Conservation (phyloP, 2,888 invertebrate species). For the Dicyrtoma fusca region DNA sequence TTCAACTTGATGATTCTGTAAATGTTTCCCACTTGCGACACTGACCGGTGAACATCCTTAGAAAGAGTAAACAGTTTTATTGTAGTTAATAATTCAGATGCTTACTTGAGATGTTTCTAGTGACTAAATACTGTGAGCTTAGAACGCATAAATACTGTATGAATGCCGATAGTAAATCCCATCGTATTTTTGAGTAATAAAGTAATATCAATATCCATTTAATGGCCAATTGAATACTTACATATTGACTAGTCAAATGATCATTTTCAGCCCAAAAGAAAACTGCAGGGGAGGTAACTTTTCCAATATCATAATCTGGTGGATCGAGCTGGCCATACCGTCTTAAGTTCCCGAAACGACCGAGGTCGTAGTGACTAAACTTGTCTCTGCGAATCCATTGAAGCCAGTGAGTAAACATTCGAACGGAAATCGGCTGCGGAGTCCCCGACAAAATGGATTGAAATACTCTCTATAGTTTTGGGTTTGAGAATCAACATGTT, state of each 20-base stretch:
- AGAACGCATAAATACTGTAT: too few relatives aligned
- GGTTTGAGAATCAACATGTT: too few relatives aligned
- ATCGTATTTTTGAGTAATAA: too few relatives aligned
- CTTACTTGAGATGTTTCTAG: neutral
- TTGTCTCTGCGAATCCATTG: conserved; percentile 23
- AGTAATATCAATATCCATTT: neutral
- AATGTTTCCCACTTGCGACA: neutral
- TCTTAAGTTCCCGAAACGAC: conserved; percentile 1
- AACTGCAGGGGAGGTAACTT: conserved; percentile 11
- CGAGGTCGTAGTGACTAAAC: conserved; percentile 12
- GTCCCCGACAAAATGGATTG: too few relatives aligned
- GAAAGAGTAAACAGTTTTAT: neutral
- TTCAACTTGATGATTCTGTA: conserved; percentile 3
- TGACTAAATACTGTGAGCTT: too few relatives aligned
- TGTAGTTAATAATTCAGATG: neutral
- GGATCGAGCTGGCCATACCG: neutral
- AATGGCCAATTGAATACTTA: conserved; percentile 4
- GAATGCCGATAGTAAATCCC: too few relatives aligned
- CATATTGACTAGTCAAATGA: conserved; percentile 2
- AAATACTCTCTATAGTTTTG: too few relatives aligned
- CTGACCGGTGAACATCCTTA: conserved; percentile 12
- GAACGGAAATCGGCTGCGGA: too few relatives aligned
- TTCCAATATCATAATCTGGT: conserved; percentile 14
- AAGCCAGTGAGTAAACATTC: conserved; percentile 8
- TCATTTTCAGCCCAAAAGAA: conserved; percentile 30